Evolutionary conservation across 1,140 invertebrate genomes (phyloP), one percentile per base, ranked within the genome.

Genomic region (Pogonomyrmex barbatus): DNA sequence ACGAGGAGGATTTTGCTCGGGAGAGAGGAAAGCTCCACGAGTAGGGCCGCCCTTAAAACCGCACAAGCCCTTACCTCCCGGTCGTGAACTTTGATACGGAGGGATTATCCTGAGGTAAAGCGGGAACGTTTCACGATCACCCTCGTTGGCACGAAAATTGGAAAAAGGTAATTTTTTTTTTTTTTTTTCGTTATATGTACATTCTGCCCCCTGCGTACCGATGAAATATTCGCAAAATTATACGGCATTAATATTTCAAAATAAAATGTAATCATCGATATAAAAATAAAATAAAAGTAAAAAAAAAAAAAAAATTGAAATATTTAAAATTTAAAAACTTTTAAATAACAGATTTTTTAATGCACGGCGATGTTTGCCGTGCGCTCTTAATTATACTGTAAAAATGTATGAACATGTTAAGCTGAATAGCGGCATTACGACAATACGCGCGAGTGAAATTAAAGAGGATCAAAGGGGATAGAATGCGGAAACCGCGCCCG

Each of bases 381-480:
- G 14, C 3, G 3, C n/a, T 56, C 14, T 14, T 36, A 5, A 33
- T 47, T 62, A 8, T 47, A 45, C 1, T 1, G 8, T 62, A 8
- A 45, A 60, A 62, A 77, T 67, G 30, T 65, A 39, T 5, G 36
- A 33, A 50, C 24, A 63, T n/a, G n/a, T 33, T 42, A 67, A 50
- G 39, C 8, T 63, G 8, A 68, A 52, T 52, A 10, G n/a, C 33
- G 76, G 9, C n/a, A 50, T 24, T 65, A 36, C 47, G 33, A 68
- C 50, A 30, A 36, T 56, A 79, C 4, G 62, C 33, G 63, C 47
- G 36, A 68, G 39, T 36, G 42, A 65, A 78, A 79, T 79, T 60
- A 73, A 58, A 75, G 6, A 17, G 12, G 45, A 62, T 52, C 68
- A 78, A 78, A 85, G 45, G 58, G 8, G n/a, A 42, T 9, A 75